Evolutionary conservation across 2,888 invertebrate species (phyloP).

Genomic region (Hofmannophila pseudospretella): DNA sequence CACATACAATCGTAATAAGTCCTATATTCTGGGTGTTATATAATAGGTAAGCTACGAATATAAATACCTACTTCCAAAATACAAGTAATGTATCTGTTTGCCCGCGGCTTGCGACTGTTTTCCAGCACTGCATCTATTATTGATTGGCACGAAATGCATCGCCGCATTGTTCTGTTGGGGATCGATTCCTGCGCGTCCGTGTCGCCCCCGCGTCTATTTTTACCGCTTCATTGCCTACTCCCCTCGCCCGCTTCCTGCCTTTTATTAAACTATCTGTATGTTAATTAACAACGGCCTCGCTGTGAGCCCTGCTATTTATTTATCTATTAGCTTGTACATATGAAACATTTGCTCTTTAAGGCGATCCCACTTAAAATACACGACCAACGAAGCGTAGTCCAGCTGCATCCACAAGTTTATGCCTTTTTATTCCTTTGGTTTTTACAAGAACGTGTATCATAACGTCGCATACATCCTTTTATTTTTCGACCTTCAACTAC

Average conservation of each 20-base stretch:
- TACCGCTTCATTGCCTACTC: conserved; percentile 77
- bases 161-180: conserved; percentile 57
- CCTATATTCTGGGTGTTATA: too few relatives aligned
- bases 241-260: conserved; percentile 75
- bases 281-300: conserved; percentile 74
- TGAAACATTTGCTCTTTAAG: conserved; percentile 51
- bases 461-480: conserved; percentile 43
- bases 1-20: too few relatives aligned
- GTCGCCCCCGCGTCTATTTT: conserved; percentile 73
- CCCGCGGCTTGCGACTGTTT: conserved; percentile 17
- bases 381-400: conserved; percentile 14
- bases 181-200: conserved; percentile 65
- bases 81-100: background rate
- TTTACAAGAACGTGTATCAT: conserved; percentile 23
- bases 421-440: conserved; percentile 24
- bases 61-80: too few relatives aligned
- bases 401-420: conserved; percentile 12
- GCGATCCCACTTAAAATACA: conserved; percentile 31
- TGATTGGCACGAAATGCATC: conserved; percentile 63
- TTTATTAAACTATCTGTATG: conserved; percentile 77
- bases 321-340: conserved; percentile 60
- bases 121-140: conserved; percentile 49
- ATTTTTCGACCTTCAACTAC: conserved; percentile 68
- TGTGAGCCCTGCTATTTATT: conserved; percentile 56
- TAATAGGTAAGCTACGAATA: too few relatives aligned